Percentiles rank a stretch among this genome's conserved stretches.
These are phyloP conservation scores for Euclidia mi DNA, from an alignment of 2,888 invertebrate genomes.

Conservation along the genomic window DNA sequence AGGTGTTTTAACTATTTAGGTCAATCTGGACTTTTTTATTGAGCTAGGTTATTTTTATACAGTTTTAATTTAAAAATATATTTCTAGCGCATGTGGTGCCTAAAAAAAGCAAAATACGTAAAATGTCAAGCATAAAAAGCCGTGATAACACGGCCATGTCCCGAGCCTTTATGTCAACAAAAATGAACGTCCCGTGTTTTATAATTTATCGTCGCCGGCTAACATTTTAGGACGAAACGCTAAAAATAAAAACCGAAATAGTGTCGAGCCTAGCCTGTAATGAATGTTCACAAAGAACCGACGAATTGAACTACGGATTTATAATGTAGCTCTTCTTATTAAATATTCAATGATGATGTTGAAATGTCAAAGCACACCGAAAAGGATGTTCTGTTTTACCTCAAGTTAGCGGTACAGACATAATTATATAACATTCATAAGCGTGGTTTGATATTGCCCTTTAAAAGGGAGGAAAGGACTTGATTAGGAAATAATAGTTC, in stretches of 20 bases:
- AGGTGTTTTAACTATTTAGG: too few relatives aligned
- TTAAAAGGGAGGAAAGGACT: neutral
- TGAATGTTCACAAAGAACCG: conserved; percentile 47
- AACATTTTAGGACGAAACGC: conserved; percentile 43
- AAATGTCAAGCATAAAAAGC: conserved; percentile 33
- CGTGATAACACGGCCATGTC: conserved; percentile 31
- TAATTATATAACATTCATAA: conserved; percentile 22
- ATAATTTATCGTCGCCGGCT: conserved; percentile 42
- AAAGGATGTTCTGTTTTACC: conserved; percentile 12
- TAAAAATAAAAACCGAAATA: conserved; percentile 44
- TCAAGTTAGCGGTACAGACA: conserved; percentile 4
- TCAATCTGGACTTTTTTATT: neutral
- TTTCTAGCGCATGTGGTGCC: conserved; percentile 23
- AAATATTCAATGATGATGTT: conserved; percentile 59
- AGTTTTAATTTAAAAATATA: too few relatives aligned
- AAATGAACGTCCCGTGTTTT: conserved; percentile 47
- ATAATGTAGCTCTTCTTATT: conserved; percentile 46
- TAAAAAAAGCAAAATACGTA: conserved; percentile 25
- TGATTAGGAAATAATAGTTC: too few relatives aligned
- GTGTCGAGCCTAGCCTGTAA: conserved; percentile 33
- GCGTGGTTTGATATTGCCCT: neutral
- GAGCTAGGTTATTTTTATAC: neutral
- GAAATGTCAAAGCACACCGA: conserved; percentile 21
- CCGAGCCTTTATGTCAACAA: conserved; percentile 47
- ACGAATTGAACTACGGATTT: conserved; percentile 31